These are phyloP conservation scores for Bos taurus DNA, from an alignment of 2,113 vertebrate species.

Conservation along the genomic window ARS-UCD2.0 NC_037332.1:68104501-68105000, in stretches of 20 bases:
- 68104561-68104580: not conserved
- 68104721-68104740: fast-evolving
- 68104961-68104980: not conserved
- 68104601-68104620: not conserved
- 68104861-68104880: not conserved
- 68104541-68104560: not conserved
- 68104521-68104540: not conserved
- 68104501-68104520: not conserved
- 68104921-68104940: fast-evolving
- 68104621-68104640: not conserved
- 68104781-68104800: no score
- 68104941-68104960: not conserved
- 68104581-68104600: not conserved
- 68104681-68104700: fast-evolving
- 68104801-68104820: not conserved
- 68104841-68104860: not conserved
- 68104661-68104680: not conserved
- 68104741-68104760: not conserved
- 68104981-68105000: not conserved
- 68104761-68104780: not conserved
- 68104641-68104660: not conserved
- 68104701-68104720: not conserved
- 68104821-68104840: not conserved
- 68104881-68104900: not conserved
- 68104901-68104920: not conserved